A percentile compares a stretch with the other conserved stretches of the same genome.
phyloP scores from a whole-genome alignment of 2,797 vertebrate genomes.

The Pteronotus mesoamericanus region DNA sequence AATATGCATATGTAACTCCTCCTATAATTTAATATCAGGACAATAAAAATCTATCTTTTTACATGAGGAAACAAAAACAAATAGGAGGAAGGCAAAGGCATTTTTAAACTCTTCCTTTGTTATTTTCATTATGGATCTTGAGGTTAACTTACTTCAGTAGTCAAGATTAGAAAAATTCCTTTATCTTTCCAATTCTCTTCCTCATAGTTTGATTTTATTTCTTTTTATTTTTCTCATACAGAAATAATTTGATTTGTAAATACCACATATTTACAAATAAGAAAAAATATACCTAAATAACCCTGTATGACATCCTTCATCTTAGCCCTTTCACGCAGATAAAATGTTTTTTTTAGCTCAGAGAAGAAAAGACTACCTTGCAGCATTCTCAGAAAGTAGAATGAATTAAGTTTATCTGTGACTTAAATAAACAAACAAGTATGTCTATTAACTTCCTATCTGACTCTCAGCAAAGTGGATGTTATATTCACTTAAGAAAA shows the following conservation, averaged over 20 bases:
- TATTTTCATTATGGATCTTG: not conserved
- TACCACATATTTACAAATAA: conserved; percentile 55
- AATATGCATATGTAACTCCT: not conserved
- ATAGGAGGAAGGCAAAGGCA: conserved; percentile 23
- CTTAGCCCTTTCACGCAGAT: conserved; percentile 83
- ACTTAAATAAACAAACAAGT: conserved; percentile 81
- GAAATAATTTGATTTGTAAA: conserved; percentile 68
- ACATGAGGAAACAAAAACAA: not conserved
- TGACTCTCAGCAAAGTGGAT: not conserved
- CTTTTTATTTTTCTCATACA: not conserved
- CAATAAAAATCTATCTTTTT: not conserved
- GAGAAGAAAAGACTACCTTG: conserved; percentile 77
- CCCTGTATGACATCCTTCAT: conserved; percentile 76
- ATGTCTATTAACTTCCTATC: conserved; percentile 79
- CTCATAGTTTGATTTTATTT: not conserved
- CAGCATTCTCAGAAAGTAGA: conserved; percentile 78
- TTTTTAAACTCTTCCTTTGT: not conserved
- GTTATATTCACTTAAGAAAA: conserved; percentile 22
- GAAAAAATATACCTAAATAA: conserved; percentile 52
- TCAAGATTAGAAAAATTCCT: not conserved
- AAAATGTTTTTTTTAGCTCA: conserved; percentile 76
- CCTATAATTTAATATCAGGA: not conserved
- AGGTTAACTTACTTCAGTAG: not conserved
- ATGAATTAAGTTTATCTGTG: conserved; percentile 84
- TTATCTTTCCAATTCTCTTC: conserved; percentile 48